These are phyloP conservation scores for Lophius americanus DNA, from an alignment of 2,797 vertebrate species.

Conservation along the genomic window DNA sequence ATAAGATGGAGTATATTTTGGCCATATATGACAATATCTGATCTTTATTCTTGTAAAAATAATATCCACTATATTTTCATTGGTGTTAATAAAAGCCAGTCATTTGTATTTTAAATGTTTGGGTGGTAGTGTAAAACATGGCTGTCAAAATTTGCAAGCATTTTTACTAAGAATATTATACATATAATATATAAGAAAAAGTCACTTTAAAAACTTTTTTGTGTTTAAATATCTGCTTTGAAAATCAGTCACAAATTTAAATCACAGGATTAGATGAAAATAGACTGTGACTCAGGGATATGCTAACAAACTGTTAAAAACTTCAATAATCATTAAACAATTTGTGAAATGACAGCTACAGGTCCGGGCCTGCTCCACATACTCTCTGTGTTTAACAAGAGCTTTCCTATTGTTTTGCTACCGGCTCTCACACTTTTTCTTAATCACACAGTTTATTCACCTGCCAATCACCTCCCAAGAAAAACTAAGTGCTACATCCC, in stretches of 20 bases:
- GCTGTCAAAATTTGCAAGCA: no score
- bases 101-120: neutral
- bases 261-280: conserved; percentile 36
- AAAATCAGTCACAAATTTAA: conserved; percentile 29
- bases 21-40: neutral
- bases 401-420: conserved; percentile 56
- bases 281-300: conserved; percentile 21
- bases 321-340: conserved; percentile 50
- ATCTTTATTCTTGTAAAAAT: neutral
- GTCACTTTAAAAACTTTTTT: conserved; percentile 6
- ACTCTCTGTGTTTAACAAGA: conserved; percentile 65
- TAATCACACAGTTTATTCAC: conserved; percentile 24
- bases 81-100: neutral
- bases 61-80: neutral
- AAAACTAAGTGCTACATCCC: conserved; percentile 14
- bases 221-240: conserved; percentile 7
- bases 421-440: conserved; percentile 32
- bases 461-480: conserved; percentile 46
- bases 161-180: no score
- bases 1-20: neutral
- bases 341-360: conserved; percentile 58
- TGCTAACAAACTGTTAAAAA: conserved; percentile 35
- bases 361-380: conserved; percentile 67
- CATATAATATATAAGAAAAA: no score
- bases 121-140: neutral